These are phyloP conservation scores for Orthonevra nobilis DNA, from an alignment of 2,888 invertebrate species.

Conservation along the genomic window DNA sequence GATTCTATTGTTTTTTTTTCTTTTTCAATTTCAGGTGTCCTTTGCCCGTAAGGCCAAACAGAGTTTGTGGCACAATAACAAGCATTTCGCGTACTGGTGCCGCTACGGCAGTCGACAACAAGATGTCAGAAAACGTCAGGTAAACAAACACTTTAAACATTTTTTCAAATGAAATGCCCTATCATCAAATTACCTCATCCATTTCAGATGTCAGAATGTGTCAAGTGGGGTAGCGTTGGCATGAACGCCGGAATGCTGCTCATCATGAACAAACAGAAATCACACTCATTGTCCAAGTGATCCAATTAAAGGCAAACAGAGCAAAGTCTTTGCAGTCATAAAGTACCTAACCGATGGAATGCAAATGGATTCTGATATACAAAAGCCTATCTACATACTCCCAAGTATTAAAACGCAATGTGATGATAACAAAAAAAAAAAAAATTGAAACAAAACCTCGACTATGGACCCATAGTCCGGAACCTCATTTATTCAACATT, in stretches of 20 bases:
- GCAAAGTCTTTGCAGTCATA: constrained; percentile 43
- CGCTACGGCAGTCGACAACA: constrained; percentile 86
- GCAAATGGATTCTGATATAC: constrained; percentile 37
- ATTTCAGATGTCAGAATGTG: constrained; percentile 86
- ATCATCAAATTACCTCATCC: no score
- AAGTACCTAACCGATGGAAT: constrained; percentile 48
- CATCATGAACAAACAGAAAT: constrained; percentile 81
- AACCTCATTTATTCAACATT: constrained; percentile 36
- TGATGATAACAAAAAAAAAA: constrained; percentile 10
- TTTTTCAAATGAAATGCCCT: background rate
- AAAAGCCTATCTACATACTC: constrained; percentile 59
- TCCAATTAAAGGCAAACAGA: constrained; percentile 19
- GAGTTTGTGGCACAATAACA: constrained; percentile 81
- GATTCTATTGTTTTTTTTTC: constrained; percentile 1
- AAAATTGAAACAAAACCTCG: background rate
- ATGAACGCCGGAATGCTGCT: constrained; percentile 86
- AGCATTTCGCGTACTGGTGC: constrained; percentile 87
- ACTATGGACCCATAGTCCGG: constrained; percentile 9
- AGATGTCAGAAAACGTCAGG: constrained; percentile 86
- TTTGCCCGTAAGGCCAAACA: constrained; percentile 79
- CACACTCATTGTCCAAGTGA: constrained; percentile 74
- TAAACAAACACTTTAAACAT: constrained; percentile 77
- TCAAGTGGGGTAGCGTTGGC: constrained; percentile 87
- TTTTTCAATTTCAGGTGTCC: constrained; percentile 74
- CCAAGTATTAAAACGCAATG: constrained; percentile 48